These are phyloP conservation scores for Thamnophis elegans DNA, from an alignment of 2,797 vertebrate species.

Conservation along the genomic window DNA sequence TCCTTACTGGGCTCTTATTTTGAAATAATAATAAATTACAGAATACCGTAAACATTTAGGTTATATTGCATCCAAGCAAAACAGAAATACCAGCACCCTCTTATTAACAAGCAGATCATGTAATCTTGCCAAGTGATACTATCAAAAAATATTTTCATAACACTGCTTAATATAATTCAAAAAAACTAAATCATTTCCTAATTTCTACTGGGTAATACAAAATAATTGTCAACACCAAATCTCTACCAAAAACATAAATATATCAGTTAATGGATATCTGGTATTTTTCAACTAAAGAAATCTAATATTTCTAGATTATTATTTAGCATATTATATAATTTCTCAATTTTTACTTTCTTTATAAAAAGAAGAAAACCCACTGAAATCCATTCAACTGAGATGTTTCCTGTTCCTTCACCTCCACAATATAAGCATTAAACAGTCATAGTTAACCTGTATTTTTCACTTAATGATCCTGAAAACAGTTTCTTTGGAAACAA, in stretches of 20 bases:
- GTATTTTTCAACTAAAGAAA: background rate
- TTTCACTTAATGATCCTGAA: background rate
- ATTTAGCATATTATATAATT: background rate
- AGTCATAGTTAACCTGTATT: background rate
- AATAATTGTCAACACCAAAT: background rate
- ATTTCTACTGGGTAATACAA: background rate
- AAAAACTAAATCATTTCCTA: background rate
- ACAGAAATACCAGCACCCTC: background rate
- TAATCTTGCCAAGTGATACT: background rate
- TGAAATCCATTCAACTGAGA: background rate
- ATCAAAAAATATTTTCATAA: background rate
- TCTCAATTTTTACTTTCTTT: constrained; percentile 10
- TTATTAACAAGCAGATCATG: constrained; percentile 7
- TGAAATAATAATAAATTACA: background rate
- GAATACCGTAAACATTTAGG: background rate
- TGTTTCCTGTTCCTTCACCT: background rate
- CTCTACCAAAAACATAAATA: background rate
- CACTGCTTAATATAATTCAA: background rate
- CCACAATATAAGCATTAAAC: constrained; percentile 3
- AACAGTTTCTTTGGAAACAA: background rate
- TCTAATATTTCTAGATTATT: background rate
- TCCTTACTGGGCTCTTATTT: background rate
- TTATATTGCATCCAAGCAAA: background rate
- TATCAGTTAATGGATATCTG: background rate
- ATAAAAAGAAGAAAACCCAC: background rate